Conservation (phyloP, 2,797 vertebrate genomes). For the Myotis planiceps region DNA sequence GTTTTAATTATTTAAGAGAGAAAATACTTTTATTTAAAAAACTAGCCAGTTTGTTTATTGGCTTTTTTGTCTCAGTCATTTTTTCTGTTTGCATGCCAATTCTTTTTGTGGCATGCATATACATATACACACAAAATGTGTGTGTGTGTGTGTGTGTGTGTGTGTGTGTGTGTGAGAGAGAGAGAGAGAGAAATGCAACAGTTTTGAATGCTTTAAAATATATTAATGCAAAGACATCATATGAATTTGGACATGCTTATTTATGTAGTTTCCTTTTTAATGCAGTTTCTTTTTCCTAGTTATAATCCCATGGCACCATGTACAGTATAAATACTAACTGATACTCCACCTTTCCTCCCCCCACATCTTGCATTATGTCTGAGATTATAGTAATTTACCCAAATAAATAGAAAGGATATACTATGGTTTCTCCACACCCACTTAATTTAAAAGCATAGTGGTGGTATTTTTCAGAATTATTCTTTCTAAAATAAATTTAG, state of each 20-base stretch:
- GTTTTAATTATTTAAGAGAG: slow-evolving; percentile 87
- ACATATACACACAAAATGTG: neutral
- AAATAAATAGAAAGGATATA: slow-evolving; percentile 63
- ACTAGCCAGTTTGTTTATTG: slow-evolving; percentile 84
- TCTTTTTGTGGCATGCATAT: slow-evolving; percentile 81
- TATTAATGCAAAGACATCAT: slow-evolving; percentile 67
- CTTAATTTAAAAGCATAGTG: slow-evolving; percentile 80
- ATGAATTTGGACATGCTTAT: slow-evolving; percentile 75
- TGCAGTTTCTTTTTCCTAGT: slow-evolving; percentile 75
- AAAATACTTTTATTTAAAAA: slow-evolving; percentile 78
- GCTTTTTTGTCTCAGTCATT: slow-evolving; percentile 81
- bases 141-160: slow-evolving; percentile 71
- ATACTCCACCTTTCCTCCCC: neutral
- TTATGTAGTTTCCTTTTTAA: slow-evolving; percentile 80
- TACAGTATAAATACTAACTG: slow-evolving; percentile 64
- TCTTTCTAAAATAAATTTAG: slow-evolving; percentile 80
- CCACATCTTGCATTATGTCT: neutral
- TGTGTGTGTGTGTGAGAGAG: too few relatives aligned
- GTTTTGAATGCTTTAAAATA: slow-evolving; percentile 80
- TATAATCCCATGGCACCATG: slow-evolving; percentile 39
- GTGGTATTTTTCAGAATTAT: slow-evolving; percentile 70
- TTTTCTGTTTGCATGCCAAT: slow-evolving; percentile 86
- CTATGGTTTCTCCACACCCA: slow-evolving; percentile 65
- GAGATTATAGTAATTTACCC: slow-evolving; percentile 74
- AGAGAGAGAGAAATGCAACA: slow-evolving; percentile 57